Percentiles rank a stretch among this genome's conserved stretches.
phyloP scores from a whole-genome alignment of 2,888 invertebrate species.

The Marronus borbonicus region DNA sequence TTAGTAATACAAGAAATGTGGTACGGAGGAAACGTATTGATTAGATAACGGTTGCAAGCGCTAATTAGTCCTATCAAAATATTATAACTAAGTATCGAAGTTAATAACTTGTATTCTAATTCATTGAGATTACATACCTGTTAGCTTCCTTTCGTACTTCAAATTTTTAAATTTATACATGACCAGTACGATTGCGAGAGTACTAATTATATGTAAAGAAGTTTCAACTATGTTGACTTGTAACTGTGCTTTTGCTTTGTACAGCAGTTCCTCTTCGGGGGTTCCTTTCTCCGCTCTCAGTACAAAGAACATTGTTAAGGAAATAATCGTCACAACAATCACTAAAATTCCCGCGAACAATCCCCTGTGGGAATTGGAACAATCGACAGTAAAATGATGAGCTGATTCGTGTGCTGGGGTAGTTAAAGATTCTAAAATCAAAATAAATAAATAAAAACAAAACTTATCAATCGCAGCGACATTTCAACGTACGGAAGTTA shows the following conservation, averaged over 20 bases:
- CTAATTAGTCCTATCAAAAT: too few relatives aligned
- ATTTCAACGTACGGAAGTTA: constrained; percentile 49
- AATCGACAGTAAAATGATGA: constrained; percentile 92
- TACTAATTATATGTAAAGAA: constrained; percentile 80
- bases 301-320: constrained; percentile 92
- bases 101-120: too few relatives aligned
- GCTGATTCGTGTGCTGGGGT: constrained; percentile 72
- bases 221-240: constrained; percentile 86
- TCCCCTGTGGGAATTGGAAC: constrained; percentile 92
- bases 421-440: constrained; percentile 2
- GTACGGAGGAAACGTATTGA: too few relatives aligned
- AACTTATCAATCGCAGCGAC: neutral
- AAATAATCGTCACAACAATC: constrained; percentile 85
- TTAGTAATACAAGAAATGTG: too few relatives aligned
- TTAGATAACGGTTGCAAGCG: too few relatives aligned
- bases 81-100: too few relatives aligned
- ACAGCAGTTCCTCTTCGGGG: constrained; percentile 68
- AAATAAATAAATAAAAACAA: neutral
- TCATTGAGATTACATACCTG: constrained; percentile 66
- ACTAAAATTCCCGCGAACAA: constrained; percentile 86
- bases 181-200: constrained; percentile 76
- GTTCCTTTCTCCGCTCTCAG: constrained; percentile 74
- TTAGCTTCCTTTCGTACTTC: constrained; percentile 76
- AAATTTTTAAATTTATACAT: constrained; percentile 81
- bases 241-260: constrained; percentile 79